phyloP scores from a whole-genome alignment of 2,113 vertebrate genomes.

The Melospiza melodia region DNA sequence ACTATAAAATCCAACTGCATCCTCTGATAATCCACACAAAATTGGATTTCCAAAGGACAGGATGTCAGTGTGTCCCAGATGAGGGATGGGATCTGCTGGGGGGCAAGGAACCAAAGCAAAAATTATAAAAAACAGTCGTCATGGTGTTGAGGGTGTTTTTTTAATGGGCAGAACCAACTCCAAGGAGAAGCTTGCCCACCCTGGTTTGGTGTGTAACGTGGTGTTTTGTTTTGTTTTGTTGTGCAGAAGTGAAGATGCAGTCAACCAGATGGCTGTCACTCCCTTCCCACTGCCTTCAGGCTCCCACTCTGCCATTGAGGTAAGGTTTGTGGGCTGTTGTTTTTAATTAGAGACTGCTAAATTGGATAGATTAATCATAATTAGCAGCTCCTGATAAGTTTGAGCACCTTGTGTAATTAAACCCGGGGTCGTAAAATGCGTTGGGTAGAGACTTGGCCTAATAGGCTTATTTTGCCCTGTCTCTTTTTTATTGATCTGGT shows the following conservation, averaged over 20 bases:
- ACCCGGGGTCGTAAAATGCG: background rate
- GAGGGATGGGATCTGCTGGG: background rate
- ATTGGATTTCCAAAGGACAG: background rate
- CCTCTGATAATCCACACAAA: background rate
- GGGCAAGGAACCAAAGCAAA: background rate
- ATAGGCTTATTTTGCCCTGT: background rate
- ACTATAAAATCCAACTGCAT: background rate
- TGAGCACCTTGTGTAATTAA: background rate
- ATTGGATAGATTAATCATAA: constrained; percentile 14
- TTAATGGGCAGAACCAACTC: background rate
- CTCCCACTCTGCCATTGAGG: constrained; percentile 79
- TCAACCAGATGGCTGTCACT: constrained; percentile 90
- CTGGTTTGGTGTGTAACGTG: background rate
- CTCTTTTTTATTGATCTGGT: background rate
- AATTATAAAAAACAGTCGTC: background rate
- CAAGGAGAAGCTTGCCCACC: background rate
- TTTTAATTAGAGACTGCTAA: background rate
- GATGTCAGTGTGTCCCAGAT: background rate
- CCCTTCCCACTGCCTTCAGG: constrained; percentile 79
- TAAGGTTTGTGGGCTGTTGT: constrained; percentile 52
- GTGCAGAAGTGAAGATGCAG: constrained; percentile 86
- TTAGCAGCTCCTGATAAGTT: background rate
- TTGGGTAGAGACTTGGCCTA: background rate
- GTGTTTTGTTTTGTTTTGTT: background rate
- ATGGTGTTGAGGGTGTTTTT: background rate